Percentiles rank a stretch among this genome's conserved stretches.
phyloP scores from a whole-genome alignment of 2,113 vertebrate genomes.

The Anhinga rufa region DNA sequence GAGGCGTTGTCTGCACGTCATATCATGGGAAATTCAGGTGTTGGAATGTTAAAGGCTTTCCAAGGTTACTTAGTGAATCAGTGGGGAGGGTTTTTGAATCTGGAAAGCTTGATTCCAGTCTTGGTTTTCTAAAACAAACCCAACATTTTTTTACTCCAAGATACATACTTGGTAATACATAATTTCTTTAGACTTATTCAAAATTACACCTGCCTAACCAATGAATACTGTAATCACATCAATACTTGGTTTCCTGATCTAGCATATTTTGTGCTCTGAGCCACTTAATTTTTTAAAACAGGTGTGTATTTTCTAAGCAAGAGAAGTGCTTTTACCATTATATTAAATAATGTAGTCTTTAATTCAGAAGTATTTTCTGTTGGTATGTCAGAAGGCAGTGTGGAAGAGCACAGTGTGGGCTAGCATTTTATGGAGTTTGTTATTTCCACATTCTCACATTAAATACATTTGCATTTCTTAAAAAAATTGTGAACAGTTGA shows the following conservation, averaged over 20 bases:
- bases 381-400: neutral
- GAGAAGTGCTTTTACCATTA: neutral
- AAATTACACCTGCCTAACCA: rapidly evolving
- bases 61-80: neutral
- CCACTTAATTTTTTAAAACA: neutral
- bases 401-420: neutral
- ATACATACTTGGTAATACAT: neutral
- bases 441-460: neutral
- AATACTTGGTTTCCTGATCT: neutral
- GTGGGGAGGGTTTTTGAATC: neutral
- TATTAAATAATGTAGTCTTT: neutral
- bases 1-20: neutral
- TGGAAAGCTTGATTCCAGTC: neutral
- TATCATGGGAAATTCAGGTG: neutral
- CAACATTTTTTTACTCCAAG: neutral
- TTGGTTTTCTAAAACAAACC: neutral
- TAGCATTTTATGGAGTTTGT: neutral
- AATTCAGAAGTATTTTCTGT: neutral
- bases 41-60: neutral
- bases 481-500: neutral
- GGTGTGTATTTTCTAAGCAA: neutral
- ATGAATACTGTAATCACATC: neutral
- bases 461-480: neutral
- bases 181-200: neutral
- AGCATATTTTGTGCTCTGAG: neutral